These are phyloP conservation scores for Typhlichthys subterraneus DNA, from an alignment of 2,797 vertebrate genomes.

Conservation along the genomic window DNA sequence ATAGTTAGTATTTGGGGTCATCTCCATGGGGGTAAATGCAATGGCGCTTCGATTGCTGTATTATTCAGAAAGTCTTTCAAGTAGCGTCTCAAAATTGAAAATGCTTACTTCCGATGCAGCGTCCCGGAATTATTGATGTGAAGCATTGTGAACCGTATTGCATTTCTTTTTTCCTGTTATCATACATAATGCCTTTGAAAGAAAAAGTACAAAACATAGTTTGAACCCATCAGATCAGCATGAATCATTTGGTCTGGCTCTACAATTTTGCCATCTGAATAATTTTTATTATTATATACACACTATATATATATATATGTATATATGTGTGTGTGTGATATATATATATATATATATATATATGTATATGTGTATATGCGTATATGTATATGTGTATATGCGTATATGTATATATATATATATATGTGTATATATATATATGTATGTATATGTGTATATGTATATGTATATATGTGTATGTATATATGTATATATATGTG, in stretches of 20 bases:
- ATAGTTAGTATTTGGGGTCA: constrained; percentile 74
- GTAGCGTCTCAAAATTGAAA: constrained; percentile 62
- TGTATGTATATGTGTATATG: too few species aligned
- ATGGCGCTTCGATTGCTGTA: constrained; percentile 64
- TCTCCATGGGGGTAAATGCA: constrained; percentile 69
- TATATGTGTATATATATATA: too few species aligned
- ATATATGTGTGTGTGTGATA: too few species aligned
- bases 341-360: too few species aligned
- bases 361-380: too few species aligned
- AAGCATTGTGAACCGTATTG: constrained; percentile 49
- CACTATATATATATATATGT: too few species aligned
- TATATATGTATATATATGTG: too few species aligned
- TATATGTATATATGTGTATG: too few species aligned
- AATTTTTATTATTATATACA: not conserved
- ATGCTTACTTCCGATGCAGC: constrained; percentile 55
- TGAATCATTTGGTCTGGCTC: not conserved
- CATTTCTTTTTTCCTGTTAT: constrained; percentile 44
- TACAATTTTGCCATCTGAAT: constrained; percentile 17
- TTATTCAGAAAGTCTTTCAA: constrained; percentile 70
- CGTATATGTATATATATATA: too few species aligned
- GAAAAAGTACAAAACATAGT: constrained; percentile 23
- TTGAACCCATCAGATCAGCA: constrained; percentile 17
- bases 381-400: too few species aligned
- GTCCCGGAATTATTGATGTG: constrained; percentile 68
- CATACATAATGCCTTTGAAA: constrained; percentile 39